Base-by-base conservation (phyloP, 2,888 invertebrate species). In the Conistra vaccinii region DNA sequence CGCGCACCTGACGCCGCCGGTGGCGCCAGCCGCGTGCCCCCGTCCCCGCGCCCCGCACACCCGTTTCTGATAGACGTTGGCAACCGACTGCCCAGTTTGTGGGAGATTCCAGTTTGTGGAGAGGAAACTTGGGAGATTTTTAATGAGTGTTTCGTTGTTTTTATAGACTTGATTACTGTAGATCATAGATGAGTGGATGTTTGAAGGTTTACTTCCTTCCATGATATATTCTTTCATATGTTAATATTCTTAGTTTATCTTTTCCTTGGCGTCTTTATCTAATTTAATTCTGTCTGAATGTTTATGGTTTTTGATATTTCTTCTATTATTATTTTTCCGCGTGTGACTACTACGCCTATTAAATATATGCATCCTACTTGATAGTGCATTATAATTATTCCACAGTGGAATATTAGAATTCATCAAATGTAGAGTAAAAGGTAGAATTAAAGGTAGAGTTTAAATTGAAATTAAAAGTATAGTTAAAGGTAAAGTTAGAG, bases 1-100 rank as follows among this genome's bases (percentile, higher is more conserved):
- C 93, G 93, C 89, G 89, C 96, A 96, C 96, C 96, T 96, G 96
- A 95, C 96, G 96, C 95, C 95, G 94, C 92, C 94, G 93, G 94
- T 94, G 96, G 95, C 95, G 95, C 95, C 96, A 95, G 94, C 88
- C 90, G 87, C 82, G 85, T 85, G 62, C 87, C 86, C 78, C 87
- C 80, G 83, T 88, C 89, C 88, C 85, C 87, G 74, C 86, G 80
- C 82, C 85, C 76, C 86, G 78, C 88, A 84, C 77, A 75, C 78
- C 89, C 89, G 88, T 58, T 45, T 55, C 51, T 90, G 81, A 90
- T 85, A 90, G 89, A 93, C 91, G 90, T 79, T 58, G 26, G n/a
- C 58, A 70, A 81, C 65, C 76, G 61, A 69, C 73, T 87, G 77
- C 85, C 85, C 45, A 53, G 62, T 58, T 79, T 81, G 72, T 76